Evolutionary conservation across 2,797 vertebrate species (phyloP).

Genomic region (Epinephelus coioides): DNA sequence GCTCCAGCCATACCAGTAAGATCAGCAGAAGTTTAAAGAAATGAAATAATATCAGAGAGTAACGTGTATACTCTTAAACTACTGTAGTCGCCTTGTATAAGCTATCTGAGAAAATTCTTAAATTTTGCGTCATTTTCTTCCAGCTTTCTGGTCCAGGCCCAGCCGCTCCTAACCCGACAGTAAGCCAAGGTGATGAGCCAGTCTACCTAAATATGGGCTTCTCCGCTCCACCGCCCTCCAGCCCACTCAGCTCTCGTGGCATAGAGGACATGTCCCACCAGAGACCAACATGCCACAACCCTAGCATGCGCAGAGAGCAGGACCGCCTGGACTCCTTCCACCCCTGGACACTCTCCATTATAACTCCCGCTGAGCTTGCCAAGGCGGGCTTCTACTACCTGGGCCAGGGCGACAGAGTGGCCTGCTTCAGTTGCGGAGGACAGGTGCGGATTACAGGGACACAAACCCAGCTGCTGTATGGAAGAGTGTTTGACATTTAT

Average conservation of each 20-base stretch:
- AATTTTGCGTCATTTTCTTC: background rate
- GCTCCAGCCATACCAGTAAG: conserved; percentile 80
- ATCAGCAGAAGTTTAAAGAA: background rate
- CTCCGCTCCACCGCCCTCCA: conserved; percentile 86
- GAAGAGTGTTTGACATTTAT: background rate
- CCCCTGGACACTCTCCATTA: conserved; percentile 89
- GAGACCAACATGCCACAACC: conserved; percentile 88
- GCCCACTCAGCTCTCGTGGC: conserved; percentile 87
- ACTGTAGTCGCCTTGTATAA: background rate
- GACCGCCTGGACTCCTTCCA: conserved; percentile 92
- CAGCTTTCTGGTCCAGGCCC: conserved; percentile 78
- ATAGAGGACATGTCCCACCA: conserved; percentile 90
- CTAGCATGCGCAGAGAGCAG: conserved; percentile 93
- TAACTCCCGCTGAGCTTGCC: conserved; percentile 91
- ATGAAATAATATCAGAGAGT: no score
- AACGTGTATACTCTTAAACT: no score
- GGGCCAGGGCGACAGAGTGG: conserved; percentile 92
- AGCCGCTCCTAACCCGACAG: conserved; percentile 56
- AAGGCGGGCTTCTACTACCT: conserved; percentile 96
- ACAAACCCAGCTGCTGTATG: background rate
- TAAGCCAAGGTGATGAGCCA: conserved; percentile 84
- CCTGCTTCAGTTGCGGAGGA: conserved; percentile 96
- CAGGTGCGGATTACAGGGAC: conserved; percentile 73
- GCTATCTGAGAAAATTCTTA: background rate
- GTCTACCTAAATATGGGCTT: conserved; percentile 88